Conservation (phyloP, 2,797 vertebrate genomes). For the Tamandua tetradactyla region DNA sequence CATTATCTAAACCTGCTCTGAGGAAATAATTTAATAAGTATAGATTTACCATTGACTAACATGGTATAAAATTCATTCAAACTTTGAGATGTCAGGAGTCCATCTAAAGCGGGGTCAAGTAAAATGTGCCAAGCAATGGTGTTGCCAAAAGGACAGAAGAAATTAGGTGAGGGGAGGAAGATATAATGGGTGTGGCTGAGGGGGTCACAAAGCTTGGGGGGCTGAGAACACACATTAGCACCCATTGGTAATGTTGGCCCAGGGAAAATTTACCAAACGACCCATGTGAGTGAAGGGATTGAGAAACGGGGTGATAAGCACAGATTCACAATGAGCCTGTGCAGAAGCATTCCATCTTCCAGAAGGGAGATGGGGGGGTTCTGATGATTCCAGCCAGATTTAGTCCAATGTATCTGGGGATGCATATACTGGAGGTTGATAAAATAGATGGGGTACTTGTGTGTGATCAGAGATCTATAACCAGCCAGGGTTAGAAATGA, state of each 20-base stretch:
- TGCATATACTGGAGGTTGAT: too few species aligned
- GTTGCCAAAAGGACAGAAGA: background rate
- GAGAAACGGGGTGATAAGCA: too few species aligned
- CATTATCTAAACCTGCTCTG: background rate
- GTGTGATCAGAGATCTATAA: background rate
- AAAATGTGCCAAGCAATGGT: background rate
- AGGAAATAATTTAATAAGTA: background rate
- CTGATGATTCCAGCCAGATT: background rate
- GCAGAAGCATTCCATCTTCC: too few species aligned
- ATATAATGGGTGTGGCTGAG: background rate
- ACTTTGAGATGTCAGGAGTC: background rate
- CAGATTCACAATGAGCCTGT: too few species aligned
- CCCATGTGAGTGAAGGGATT: too few species aligned
- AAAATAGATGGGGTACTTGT: background rate
- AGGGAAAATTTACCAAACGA: too few species aligned
- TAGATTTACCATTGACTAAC: background rate
- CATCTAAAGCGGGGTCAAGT: background rate
- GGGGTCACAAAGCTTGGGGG: background rate
- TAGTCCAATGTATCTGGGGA: too few species aligned
- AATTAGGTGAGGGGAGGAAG: background rate
- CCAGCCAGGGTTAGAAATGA: background rate
- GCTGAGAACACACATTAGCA: background rate
- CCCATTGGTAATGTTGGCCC: too few species aligned
- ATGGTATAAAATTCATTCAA: background rate
- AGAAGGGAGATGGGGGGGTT: background rate